Conservation (phyloP, 2,113 vertebrate species). For the Anolis carolinensis region DNA sequence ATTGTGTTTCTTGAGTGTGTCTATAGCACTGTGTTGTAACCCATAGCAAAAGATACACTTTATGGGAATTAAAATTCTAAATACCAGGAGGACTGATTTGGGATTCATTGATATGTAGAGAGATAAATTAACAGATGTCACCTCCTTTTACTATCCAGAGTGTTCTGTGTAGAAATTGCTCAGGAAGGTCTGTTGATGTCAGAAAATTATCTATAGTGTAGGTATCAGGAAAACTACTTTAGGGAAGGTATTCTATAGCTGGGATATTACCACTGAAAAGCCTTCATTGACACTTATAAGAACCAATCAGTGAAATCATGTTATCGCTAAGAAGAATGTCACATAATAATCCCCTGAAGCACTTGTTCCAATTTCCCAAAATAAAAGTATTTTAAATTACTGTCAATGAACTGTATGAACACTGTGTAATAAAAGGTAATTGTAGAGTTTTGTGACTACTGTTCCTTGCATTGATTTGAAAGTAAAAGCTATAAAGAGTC, state of each 20-base stretch:
- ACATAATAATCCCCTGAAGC: background rate
- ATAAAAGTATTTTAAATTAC: background rate
- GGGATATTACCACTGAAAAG: background rate
- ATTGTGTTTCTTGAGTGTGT: too few relatives aligned
- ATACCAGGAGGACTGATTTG: too few relatives aligned
- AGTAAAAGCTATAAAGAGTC: background rate
- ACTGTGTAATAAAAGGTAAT: background rate
- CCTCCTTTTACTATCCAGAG: too few relatives aligned
- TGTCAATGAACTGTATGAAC: background rate
- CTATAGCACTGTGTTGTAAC: background rate
- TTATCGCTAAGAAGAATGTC: background rate
- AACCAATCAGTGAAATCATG: background rate
- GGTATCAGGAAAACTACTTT: background rate
- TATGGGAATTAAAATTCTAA: too few relatives aligned
- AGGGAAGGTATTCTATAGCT: background rate
- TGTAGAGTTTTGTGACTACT: background rate
- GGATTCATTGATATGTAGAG: too few relatives aligned
- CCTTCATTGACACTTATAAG: background rate
- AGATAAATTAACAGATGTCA: too few relatives aligned
- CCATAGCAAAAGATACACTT: too few relatives aligned
- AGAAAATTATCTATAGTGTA: too few relatives aligned
- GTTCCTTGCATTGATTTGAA: background rate
- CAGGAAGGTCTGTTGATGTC: too few relatives aligned
- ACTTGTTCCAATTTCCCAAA: background rate
- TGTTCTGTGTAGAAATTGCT: too few relatives aligned